phyloP scores from a whole-genome alignment of 2,797 vertebrate genomes.

The Enteromius thamalakanensis region DNA sequence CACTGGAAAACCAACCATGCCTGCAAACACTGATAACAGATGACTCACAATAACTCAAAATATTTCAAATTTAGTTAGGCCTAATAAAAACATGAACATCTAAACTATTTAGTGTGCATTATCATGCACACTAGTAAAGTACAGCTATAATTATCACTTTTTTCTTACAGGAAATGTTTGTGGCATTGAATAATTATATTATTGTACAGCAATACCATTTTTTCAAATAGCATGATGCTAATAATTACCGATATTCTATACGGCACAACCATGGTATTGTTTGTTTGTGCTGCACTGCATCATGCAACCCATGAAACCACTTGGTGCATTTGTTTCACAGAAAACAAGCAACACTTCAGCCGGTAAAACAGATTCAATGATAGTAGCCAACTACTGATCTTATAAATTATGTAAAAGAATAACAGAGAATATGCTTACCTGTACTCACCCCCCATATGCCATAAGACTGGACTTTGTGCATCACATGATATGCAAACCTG shows the following conservation, averaged over 20 bases:
- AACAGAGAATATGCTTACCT: slow-evolving; percentile 9
- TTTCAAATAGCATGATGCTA: background rate
- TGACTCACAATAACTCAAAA: background rate
- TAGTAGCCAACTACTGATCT: background rate
- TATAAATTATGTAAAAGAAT: background rate
- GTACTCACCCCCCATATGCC: background rate
- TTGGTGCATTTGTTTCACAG: background rate
- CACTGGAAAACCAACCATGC: background rate
- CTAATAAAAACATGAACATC: background rate
- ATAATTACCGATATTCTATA: background rate
- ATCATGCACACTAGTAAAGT: background rate
- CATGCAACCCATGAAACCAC: background rate
- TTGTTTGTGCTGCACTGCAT: background rate
- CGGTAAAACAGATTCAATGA: background rate
- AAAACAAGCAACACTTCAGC: background rate
- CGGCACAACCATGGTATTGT: background rate
- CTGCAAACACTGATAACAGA: background rate
- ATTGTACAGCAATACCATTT: background rate
- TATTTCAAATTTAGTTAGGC: background rate
- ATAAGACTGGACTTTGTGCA: background rate
- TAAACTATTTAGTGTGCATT: background rate
- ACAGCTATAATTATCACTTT: background rate
- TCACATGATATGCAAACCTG: slow-evolving; percentile 3
- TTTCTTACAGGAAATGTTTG: background rate
- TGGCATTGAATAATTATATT: background rate